phyloP scores from a whole-genome alignment of 2,888 invertebrate species.

The Micropterix aruncella region DNA sequence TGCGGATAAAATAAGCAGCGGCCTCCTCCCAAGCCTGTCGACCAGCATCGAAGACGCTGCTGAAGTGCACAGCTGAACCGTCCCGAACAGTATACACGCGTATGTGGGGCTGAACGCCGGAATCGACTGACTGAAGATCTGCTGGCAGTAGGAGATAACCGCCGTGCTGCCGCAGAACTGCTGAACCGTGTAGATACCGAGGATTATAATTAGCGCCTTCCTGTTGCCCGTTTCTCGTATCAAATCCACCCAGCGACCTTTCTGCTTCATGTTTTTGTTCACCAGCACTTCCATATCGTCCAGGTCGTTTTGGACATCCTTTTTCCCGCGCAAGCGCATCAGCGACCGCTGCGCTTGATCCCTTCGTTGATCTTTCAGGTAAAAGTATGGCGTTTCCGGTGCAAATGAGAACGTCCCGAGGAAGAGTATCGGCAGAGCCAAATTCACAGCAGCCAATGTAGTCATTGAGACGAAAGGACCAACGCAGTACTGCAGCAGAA shows the following conservation, averaged over 20 bases:
- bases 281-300: slow-evolving; percentile 38
- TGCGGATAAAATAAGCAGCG: slow-evolving; percentile 43
- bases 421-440: slow-evolving; percentile 39
- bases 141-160: slow-evolving; percentile 41
- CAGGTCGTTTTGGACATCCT: slow-evolving; percentile 38
- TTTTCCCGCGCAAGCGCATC: slow-evolving; percentile 38
- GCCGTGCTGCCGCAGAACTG: slow-evolving; percentile 49
- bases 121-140: slow-evolving; percentile 40
- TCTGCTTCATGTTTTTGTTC: slow-evolving; percentile 36
- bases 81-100: slow-evolving; percentile 37
- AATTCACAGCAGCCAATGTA: slow-evolving; percentile 38
- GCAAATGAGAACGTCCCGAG: slow-evolving; percentile 41
- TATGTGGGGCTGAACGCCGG: slow-evolving; percentile 25
- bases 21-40: slow-evolving; percentile 46
- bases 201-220: slow-evolving; percentile 40
- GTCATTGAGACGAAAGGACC: slow-evolving; percentile 43
- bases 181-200: slow-evolving; percentile 43
- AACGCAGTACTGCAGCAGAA: slow-evolving; percentile 43
- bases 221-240: slow-evolving; percentile 32
- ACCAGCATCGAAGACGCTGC: slow-evolving; percentile 41
- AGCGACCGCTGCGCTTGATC: slow-evolving; percentile 40
- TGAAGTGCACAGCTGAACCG: slow-evolving; percentile 38
- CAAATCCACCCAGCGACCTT: slow-evolving; percentile 33
- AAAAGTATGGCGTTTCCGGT: slow-evolving; percentile 53
- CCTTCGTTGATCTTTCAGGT: slow-evolving; percentile 30